A percentile compares a stretch with the other conserved stretches of the same genome.
These are phyloP conservation scores for Microhierax caerulescens DNA, from an alignment of 2,797 vertebrate species.

Conservation along the genomic window DNA sequence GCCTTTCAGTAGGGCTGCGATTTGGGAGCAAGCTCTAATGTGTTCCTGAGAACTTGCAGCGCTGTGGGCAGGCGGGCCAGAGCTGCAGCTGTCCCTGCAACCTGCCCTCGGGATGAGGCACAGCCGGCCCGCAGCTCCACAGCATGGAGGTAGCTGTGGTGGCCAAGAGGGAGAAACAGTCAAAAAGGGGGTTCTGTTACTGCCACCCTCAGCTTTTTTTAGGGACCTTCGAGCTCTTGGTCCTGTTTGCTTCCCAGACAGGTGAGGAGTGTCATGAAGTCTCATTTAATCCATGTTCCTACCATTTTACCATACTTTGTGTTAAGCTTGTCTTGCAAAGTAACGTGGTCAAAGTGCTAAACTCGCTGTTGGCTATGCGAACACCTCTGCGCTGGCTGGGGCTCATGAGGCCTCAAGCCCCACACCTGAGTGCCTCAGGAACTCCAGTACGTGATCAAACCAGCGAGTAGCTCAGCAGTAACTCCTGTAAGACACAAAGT, in stretches of 20 bases:
- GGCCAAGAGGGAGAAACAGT: background rate
- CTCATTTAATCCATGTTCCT: background rate
- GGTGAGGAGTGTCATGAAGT: background rate
- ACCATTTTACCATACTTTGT: background rate
- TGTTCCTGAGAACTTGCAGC: background rate
- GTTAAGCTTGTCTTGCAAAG: background rate
- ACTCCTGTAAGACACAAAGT: background rate
- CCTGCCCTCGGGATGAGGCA: fast-evolving
- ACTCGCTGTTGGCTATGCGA: no score
- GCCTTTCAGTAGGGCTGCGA: background rate
- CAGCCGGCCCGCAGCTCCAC: fast-evolving
- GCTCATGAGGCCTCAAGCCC: background rate
- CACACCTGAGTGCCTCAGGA: background rate
- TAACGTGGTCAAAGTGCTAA: background rate
- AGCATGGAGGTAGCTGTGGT: fast-evolving
- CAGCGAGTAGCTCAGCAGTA: background rate
- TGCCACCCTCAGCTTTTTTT: background rate
- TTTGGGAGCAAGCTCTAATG: background rate
- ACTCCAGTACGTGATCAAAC: background rate
- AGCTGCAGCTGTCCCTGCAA: background rate
- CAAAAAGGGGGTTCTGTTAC: background rate
- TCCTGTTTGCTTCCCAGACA: background rate
- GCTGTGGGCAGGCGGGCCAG: fast-evolving
- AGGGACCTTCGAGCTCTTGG: background rate
- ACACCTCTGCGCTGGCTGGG: background rate